Base-by-base conservation (phyloP, 2,113 vertebrate genomes). In the Cyprinodon brontotheroides region DNA sequence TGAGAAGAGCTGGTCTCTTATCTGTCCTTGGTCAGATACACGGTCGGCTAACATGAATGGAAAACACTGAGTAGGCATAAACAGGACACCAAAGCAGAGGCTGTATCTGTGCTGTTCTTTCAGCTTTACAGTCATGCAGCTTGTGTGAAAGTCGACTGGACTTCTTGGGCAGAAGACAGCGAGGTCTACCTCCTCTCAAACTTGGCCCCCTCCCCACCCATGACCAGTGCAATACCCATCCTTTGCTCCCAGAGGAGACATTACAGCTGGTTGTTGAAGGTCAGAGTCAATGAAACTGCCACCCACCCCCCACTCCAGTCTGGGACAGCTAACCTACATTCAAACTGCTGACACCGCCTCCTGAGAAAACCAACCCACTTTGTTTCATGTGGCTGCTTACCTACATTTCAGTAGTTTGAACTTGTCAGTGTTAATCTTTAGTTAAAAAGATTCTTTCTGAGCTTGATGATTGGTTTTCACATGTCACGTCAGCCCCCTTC, bases 211-310 rank as follows among this genome's bases (percentile, higher is more conserved):
- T 68, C 68, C 62, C 60, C 47, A 36, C 62, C 60, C 47, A 36
- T 5, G 15, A 80, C 37, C 67, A 85, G 63, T 72, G 64, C 70
- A 64, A 43, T 61, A 72, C 77, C 77, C 61, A 53, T 65, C 63
- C 75, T 50, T 37, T 66, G 39, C 69, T 77, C 76, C 81, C 79
- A 83, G 69, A 84, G 87, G 87, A 91, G 80, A 86, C 81, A 86
- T 90, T 91, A 84, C 86, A 78, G 82, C 29, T 20, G 29, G 79
- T 86, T 89, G 85, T 77, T 89, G 79, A 90, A 89, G 85, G 87
- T 92, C 90, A 87, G 74, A 76, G 71, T 81, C 76, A 82, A 63
- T 76, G 70, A 72, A 89, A 63, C 62, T 22, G 63, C 65, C 75
- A 64, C 80, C 89, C 70, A 1, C 83, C 86, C 86, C 20, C 87